These are phyloP conservation scores for Neelides sp. DNA, from an alignment of 1,140 invertebrate genomes.

Conservation along the genomic window DNA sequence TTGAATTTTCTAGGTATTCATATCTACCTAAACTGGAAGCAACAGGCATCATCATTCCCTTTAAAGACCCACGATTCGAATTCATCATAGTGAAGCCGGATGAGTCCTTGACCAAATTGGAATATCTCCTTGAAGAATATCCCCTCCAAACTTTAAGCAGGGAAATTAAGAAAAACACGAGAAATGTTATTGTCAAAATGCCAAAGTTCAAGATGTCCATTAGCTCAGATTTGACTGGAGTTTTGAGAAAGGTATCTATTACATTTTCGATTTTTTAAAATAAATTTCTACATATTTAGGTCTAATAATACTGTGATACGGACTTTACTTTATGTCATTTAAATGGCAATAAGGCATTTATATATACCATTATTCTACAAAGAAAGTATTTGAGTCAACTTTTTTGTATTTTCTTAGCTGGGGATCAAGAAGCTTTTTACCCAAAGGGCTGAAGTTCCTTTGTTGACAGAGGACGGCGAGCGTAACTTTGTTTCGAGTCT, in stretches of 20 bases:
- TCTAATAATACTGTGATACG: background rate
- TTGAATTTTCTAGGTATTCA: background rate
- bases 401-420: slow-evolving; percentile 12
- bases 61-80: slow-evolving; percentile 17
- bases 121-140: slow-evolving; percentile 8
- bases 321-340: too few relatives aligned
- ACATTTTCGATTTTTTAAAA: too few relatives aligned
- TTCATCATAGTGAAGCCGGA: slow-evolving; percentile 19
- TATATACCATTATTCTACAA: too few relatives aligned
- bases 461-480: slow-evolving; percentile 3
- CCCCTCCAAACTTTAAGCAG: background rate
- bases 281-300: background rate
- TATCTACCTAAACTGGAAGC: slow-evolving; percentile 9
- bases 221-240: slow-evolving; percentile 8
- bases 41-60: slow-evolving; percentile 19
- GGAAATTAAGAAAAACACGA: slow-evolving; percentile 8
- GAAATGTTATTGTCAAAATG: slow-evolving; percentile 18
- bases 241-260: slow-evolving; percentile 15
- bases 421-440: slow-evolving; percentile 17
- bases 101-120: slow-evolving; percentile 5
- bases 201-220: slow-evolving; percentile 19
- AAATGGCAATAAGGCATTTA: too few relatives aligned
- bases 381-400: background rate
- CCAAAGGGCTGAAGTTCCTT: slow-evolving; percentile 9
- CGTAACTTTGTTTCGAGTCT: slow-evolving; percentile 12